phyloP scores from a whole-genome alignment of 2,888 invertebrate genomes.

The Heliconius hortense region DNA sequence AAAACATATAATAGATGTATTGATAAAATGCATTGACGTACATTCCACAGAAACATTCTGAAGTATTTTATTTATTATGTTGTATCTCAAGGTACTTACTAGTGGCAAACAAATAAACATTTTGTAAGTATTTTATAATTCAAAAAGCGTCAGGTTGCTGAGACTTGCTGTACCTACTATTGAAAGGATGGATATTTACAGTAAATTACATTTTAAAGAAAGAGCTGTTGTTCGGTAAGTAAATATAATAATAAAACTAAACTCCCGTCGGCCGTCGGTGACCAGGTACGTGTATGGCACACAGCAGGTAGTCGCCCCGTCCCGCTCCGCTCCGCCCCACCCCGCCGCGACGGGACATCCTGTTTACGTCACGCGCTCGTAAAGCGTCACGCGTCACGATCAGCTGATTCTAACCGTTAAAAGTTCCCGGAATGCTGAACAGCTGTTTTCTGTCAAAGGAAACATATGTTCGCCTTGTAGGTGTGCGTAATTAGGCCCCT shows the following conservation, averaged over 20 bases:
- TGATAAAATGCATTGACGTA: too few relatives aligned
- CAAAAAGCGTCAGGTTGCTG: slow-evolving; percentile 34
- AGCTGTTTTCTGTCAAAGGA: slow-evolving; percentile 59
- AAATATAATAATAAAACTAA: slow-evolving; percentile 27
- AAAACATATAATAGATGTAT: too few relatives aligned
- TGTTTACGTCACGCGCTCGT: slow-evolving; percentile 44
- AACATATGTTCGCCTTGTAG: slow-evolving; percentile 49
- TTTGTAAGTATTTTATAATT: not conserved
- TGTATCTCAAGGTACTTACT: too few relatives aligned
- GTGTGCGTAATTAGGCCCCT: slow-evolving; percentile 36
- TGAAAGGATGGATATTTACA: not conserved
- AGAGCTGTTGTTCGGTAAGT: not conserved
- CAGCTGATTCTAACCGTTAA: slow-evolving; percentile 50
- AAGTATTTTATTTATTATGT: too few relatives aligned
- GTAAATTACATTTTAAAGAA: not conserved
- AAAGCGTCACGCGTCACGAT: slow-evolving; percentile 39
- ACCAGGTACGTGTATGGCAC: not conserved
- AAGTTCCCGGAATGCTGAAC: slow-evolving; percentile 49
- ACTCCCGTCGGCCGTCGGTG: not conserved
- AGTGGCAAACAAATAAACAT: not conserved
- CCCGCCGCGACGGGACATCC: slow-evolving; percentile 39
- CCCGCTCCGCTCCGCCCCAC: slow-evolving; percentile 7
- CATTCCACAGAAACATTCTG: too few relatives aligned
- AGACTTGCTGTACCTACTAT: not conserved
- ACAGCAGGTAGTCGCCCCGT: slow-evolving; percentile 16